These are phyloP conservation scores for Drosophila bocqueti DNA, from an alignment of 1,140 invertebrate species.

Conservation along the genomic window DNA sequence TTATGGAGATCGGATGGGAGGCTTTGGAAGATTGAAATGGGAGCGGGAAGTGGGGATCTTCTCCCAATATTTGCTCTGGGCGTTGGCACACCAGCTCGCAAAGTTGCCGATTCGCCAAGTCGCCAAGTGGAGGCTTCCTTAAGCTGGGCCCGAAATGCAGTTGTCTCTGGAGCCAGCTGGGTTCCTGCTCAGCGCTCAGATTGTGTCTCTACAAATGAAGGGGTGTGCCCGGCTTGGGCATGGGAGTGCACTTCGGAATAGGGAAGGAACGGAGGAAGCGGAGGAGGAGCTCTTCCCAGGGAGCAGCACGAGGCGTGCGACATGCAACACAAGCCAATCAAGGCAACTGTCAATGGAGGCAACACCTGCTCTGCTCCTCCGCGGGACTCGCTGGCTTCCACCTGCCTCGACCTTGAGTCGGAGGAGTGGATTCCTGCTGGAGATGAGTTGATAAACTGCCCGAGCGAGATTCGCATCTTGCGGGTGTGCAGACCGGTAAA, in stretches of 20 bases:
- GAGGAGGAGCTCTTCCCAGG: conserved; percentile 11
- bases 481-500: conserved; percentile 52
- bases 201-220: conserved; percentile 35
- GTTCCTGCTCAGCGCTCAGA: conserved; percentile 15
- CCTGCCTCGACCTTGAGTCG: conserved; percentile 58
- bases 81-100: conserved; percentile 50
- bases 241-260: conserved; percentile 1
- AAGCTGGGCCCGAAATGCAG: conserved; percentile 54
- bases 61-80: conserved; percentile 67
- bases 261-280: conserved; percentile 1
- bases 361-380: conserved; percentile 63
- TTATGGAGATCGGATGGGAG: conserved; percentile 47
- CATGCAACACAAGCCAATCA: conserved; percentile 76
- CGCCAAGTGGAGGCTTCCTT: conserved; percentile 37
- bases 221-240: conserved; percentile 51
- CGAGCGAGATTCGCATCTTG: conserved; percentile 28
- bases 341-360: conserved; percentile 72
- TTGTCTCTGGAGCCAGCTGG: conserved; percentile 56
- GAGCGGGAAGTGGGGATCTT: conserved; percentile 4
- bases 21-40: conserved; percentile 20
- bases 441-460: conserved; percentile 25
- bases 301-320: conserved; percentile 52
- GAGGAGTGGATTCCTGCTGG: conserved; percentile 9
- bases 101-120: conserved; percentile 26
- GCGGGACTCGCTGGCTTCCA: conserved; percentile 12